A percentile compares a stretch with the other conserved stretches of the same genome.
Evolutionary conservation across 2,113 vertebrate species (phyloP).

Genomic region (Salvelinus fontinalis): DNA sequence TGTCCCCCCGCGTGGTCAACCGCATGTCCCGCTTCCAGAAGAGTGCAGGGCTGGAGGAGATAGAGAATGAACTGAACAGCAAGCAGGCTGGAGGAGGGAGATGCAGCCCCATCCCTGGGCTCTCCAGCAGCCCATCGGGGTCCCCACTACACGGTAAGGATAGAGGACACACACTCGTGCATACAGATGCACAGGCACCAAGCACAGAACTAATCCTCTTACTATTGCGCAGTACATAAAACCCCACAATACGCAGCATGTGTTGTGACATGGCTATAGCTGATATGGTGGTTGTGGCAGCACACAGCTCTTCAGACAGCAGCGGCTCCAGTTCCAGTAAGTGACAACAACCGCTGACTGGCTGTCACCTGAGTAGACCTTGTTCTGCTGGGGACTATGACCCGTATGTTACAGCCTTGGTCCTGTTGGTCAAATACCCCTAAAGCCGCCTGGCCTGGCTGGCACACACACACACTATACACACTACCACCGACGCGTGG

Average conservation of each 20-base stretch:
- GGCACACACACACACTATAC: conserved; percentile 33
- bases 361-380: conserved; percentile 50
- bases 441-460: conserved; percentile 7
- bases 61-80: conserved; percentile 93
- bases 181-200: background rate
- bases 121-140: conserved; percentile 93
- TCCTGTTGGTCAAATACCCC: conserved; percentile 68
- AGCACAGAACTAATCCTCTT: too few relatives aligned
- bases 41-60: conserved; percentile 96
- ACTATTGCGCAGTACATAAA: too few relatives aligned
- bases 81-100: conserved; percentile 30
- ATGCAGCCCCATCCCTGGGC: conserved; percentile 91
- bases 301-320: background rate
- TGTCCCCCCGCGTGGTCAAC: conserved; percentile 95
- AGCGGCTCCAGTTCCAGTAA: conserved; percentile 11
- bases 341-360: conserved; percentile 4
- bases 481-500: conserved; percentile 44
- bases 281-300: too few relatives aligned
- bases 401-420: conserved; percentile 58
- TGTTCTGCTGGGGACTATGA: conserved; percentile 56
- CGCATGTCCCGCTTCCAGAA: conserved; percentile 98
- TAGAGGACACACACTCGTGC: too few relatives aligned
- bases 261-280: too few relatives aligned
- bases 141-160: conserved; percentile 93
- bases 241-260: too few relatives aligned